Evolutionary conservation across 2,888 invertebrate species (phyloP), one percentile per base, ranked within the genome.

Genomic region (Agapetus fuscipes): DNA sequence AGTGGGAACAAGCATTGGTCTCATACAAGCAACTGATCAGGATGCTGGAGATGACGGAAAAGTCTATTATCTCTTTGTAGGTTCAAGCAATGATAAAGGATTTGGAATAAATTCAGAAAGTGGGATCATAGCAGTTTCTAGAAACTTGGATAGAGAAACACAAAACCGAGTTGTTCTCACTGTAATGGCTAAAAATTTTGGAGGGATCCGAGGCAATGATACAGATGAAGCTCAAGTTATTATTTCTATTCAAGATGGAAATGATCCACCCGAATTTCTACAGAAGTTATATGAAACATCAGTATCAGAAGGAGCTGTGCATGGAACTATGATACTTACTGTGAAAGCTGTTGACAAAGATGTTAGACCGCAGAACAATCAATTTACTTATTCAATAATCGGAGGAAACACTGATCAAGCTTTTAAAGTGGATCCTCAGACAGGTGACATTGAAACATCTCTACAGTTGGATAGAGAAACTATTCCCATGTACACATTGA

Each of bases 221-320:
- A 94, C 93, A 0, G 94, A 93, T 56, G 91, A 90, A 63, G 94
- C 94, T 3, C 89, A 90, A 62, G 87, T 96, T 1, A 86, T 89
- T 32, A 83, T 96, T 46, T 84, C 87, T 1, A 87, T 96, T 46
- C 89, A 93, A 64, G 95, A 95, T 59, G 94, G 94, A 13, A 95
- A 95, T 57, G 95, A 95, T 66, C 91, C 95, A 1, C 95, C 95
- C 0, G 88, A 89, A 58, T 96, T 96, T 58, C 61, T 82, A n/a
- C 77, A 83, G 53, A 72, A 72, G 33, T 57, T 75, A 13, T 95
- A 95, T 57, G 82, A 84, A 53, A 77, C 84, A 0, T 76, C 74
- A 43, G 74, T 95, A 14, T 81, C 83, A 1, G 95, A 96, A 67
- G 87, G 83, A 13, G 83, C 82, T 0, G 54, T 62, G 0, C 61